Evolutionary conservation across 2,113 vertebrate species (phyloP), one percentile per base, ranked within the genome.

Genomic region (Megaceryle torquata): DNA sequence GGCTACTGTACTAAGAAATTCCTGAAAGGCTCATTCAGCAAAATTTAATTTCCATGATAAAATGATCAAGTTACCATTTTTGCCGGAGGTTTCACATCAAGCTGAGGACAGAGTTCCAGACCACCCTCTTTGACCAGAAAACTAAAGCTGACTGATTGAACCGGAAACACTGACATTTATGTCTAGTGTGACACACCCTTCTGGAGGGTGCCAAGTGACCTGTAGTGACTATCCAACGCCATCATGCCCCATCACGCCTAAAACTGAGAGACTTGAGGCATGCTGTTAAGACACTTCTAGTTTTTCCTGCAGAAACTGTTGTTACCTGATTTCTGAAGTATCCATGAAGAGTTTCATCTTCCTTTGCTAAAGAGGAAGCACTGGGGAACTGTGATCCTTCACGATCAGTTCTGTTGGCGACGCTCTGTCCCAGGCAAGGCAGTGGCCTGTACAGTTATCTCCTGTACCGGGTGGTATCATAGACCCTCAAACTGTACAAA

Each of bases 401-500:
- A 56, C 12, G 21, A 77, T 82, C 53, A 50, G 75, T 78, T n/a
- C 5, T 69, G 98, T 77, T 13, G 98, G 97, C 96, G 91, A 96
- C 0, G 98, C 99, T 91, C 98, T 97, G 98, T 98, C 98, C 98
- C 99, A 98, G 98, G 99, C 99, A 99, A 99, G 99, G 99, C 99
- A 99, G 99, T 99, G 98, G 99, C 98, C 99, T 99, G 99, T 99
- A 99, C 99, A 99, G 99, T 99, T 99, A 99, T 99, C 99, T 99
- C 99, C 99, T 99, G 98, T 99, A 99, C 99, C 98, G 99, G 99
- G 99, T 98, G 99, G 98, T 99, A 99, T 99, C 99, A 99, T 98
- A 99, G 98, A 99, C 99, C 99, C 99, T 99, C 98, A 99, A 99
- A 99, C 99, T 99, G 99, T 99, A 99, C 99, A 99, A 99, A 99